Evolutionary conservation across 53 echinoderm and acorn worm species (phyloP).

Genomic region (Antedon mediterranea): DNA sequence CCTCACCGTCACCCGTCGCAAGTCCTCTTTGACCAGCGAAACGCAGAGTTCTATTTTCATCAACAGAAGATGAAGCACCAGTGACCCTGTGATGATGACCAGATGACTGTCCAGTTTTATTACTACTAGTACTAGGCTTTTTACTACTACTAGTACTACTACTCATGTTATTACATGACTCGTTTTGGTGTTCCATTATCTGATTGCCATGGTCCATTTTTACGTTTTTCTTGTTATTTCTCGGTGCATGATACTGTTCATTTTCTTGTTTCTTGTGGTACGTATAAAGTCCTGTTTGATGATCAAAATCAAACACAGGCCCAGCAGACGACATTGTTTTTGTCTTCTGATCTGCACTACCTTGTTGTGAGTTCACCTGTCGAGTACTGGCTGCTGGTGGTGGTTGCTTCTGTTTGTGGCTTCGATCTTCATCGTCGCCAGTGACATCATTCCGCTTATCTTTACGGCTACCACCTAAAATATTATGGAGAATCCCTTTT

Average conservation of each 20-base stretch:
- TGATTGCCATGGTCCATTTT: background rate
- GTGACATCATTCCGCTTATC: background rate
- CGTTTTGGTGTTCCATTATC: background rate
- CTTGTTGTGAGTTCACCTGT: background rate
- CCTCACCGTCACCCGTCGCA: constrained; percentile 64
- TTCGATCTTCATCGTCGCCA: background rate
- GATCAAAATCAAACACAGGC: background rate
- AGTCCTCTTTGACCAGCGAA: constrained; percentile 80
- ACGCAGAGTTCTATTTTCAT: constrained; percentile 67
- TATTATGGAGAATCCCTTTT: background rate
- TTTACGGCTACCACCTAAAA: background rate
- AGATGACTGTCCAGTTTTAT: too few relatives aligned
- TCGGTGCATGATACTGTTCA: background rate
- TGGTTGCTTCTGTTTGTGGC: background rate
- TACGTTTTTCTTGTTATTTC: background rate
- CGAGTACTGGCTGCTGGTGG: background rate
- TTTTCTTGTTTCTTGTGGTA: background rate
- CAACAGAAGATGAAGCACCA: constrained; percentile 4
- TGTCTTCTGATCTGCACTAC: background rate
- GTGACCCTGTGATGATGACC: too few relatives aligned
- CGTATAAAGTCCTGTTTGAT: background rate
- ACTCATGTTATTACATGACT: background rate
- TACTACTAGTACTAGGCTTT: too few relatives aligned
- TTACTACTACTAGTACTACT: background rate
- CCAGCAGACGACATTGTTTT: background rate